A percentile compares a stretch with the other conserved stretches of the same genome.
These are phyloP conservation scores for Pachliopta kotzebuea DNA, from an alignment of 2,888 invertebrate species.

Conservation along the genomic window DNA sequence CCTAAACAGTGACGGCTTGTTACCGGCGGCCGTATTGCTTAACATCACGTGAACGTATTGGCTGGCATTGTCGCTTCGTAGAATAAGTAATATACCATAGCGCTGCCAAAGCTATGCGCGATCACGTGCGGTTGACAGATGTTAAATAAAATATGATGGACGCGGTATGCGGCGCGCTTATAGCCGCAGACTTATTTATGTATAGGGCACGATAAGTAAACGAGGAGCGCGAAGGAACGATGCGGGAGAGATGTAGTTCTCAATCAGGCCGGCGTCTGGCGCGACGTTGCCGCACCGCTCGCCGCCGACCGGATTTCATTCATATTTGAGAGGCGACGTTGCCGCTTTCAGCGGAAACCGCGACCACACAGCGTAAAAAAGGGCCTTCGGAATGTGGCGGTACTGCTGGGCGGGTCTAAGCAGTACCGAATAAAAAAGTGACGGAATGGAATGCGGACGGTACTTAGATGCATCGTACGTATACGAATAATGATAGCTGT, in stretches of 20 bases:
- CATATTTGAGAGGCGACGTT: slow-evolving; percentile 79
- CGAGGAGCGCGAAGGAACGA: slow-evolving; percentile 51
- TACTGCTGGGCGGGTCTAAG: slow-evolving; percentile 75
- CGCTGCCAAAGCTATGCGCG: slow-evolving; percentile 31
- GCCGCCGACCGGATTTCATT: slow-evolving; percentile 78
- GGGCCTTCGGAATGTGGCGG: slow-evolving; percentile 77
- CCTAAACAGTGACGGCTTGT: too few relatives aligned
- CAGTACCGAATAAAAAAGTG: slow-evolving; percentile 68
- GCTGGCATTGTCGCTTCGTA: too few relatives aligned
- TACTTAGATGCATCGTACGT: slow-evolving; percentile 42
- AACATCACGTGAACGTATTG: too few relatives aligned
- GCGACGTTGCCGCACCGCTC: slow-evolving; percentile 75
- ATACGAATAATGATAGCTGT: slow-evolving; percentile 29
- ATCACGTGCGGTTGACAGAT: slow-evolving; percentile 40
- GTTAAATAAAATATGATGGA: slow-evolving; percentile 45
- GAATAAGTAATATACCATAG: slow-evolving; percentile 24
- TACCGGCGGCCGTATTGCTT: too few relatives aligned
- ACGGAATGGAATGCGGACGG: slow-evolving; percentile 67
- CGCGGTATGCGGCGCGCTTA: slow-evolving; percentile 41
- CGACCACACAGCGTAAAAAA: slow-evolving; percentile 80
- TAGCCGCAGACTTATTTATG: slow-evolving; percentile 37
- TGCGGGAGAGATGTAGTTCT: slow-evolving; percentile 75
- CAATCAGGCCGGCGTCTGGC: slow-evolving; percentile 75
- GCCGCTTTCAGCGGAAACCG: slow-evolving; percentile 79
- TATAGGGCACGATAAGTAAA: slow-evolving; percentile 38